phyloP scores from a whole-genome alignment of 2,888 invertebrate genomes.

The Tyria jacobaeae region DNA sequence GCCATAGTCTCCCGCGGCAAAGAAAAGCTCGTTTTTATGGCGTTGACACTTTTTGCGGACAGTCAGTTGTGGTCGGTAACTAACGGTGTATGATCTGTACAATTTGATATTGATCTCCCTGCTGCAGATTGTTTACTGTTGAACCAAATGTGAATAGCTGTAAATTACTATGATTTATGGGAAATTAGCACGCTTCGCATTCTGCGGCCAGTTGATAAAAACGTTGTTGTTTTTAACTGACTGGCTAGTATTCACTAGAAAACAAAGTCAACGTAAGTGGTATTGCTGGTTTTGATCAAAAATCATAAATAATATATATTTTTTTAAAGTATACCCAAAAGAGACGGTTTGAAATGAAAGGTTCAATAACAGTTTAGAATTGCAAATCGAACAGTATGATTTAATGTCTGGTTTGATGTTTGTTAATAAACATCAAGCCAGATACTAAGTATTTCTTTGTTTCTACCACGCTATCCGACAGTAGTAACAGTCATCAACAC shows the following conservation, averaged over 20 bases:
- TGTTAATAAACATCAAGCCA: no score
- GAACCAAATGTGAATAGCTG: slow-evolving; percentile 16
- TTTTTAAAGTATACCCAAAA: no score
- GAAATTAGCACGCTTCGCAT: not conserved
- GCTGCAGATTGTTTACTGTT: slow-evolving; percentile 29
- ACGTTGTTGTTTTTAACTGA: not conserved
- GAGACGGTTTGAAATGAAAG: no score
- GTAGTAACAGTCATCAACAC: slow-evolving; percentile 18
- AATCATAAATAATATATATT: no score
- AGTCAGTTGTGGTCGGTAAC: slow-evolving; percentile 31
- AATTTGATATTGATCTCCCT: slow-evolving; percentile 30
- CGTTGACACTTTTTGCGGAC: slow-evolving; percentile 31
- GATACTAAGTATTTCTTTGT: slow-evolving; percentile 42
- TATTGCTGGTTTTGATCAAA: no score
- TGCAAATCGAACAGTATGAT: slow-evolving; percentile 22
- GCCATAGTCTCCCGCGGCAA: slow-evolving; percentile 9
- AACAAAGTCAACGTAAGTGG: no score
- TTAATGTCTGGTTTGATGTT: slow-evolving; percentile 38
- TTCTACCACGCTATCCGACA: slow-evolving; percentile 33
- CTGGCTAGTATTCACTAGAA: no score
- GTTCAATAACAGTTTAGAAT: no score
- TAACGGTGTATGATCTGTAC: slow-evolving; percentile 41
- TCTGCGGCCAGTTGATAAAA: not conserved
- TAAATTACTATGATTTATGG: slow-evolving; percentile 12
- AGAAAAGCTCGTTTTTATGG: slow-evolving; percentile 28